Percentiles rank a stretch among this genome's conserved stretches.
These are phyloP conservation scores for Pteropus rufus DNA, from an alignment of 2,797 vertebrate genomes.

Conservation along the genomic window DNA sequence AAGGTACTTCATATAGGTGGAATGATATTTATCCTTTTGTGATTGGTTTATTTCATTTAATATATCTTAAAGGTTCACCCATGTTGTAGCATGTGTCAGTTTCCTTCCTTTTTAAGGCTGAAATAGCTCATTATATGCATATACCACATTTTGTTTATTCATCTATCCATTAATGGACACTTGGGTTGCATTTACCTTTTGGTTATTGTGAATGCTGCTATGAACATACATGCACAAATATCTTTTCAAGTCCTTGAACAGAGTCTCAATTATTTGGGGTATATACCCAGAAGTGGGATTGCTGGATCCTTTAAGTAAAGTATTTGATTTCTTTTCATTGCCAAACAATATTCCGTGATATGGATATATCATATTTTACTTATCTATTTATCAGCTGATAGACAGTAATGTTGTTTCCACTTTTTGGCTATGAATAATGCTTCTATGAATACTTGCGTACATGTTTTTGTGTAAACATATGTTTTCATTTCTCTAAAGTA, in stretches of 20 bases:
- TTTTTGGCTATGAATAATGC: neutral
- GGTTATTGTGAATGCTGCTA: neutral
- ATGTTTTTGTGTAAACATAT: neutral
- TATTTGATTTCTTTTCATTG: neutral
- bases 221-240: neutral
- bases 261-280: neutral
- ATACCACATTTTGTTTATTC: neutral
- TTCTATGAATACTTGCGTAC: neutral
- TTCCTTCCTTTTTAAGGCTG: neutral
- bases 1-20: neutral
- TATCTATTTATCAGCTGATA: neutral
- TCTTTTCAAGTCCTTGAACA: neutral
- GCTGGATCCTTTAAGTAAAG: neutral
- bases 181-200: neutral
- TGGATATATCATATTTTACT: neutral
- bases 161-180: neutral
- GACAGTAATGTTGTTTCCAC: neutral
- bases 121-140: neutral
- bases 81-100: neutral
- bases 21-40: neutral
- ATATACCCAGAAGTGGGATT: neutral
- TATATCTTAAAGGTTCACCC: neutral
- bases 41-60: neutral
- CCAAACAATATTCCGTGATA: neutral
- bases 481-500: slow-evolving; percentile 5